Base-by-base conservation (phyloP, 2,888 invertebrate genomes). In the Ochropleura leucogaster region DNA sequence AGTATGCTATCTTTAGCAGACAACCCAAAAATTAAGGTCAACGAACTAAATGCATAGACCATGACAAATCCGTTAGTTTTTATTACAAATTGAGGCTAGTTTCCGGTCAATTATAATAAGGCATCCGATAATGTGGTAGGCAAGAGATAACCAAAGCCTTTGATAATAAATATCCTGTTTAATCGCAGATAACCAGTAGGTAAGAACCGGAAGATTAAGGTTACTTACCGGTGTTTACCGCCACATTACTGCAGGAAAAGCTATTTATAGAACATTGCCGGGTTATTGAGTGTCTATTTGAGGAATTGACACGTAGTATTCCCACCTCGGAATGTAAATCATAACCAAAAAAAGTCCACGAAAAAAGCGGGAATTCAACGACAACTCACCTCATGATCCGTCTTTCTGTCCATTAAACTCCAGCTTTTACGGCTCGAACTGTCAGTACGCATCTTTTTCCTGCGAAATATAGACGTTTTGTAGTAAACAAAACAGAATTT, bases 381-480 rank as follows among this genome's bases (percentile, higher is more conserved):
- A 86, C 82, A 79, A 82, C 90, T 90, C 87, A 96, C 96, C 92
- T 96, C 96, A 82, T 94, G 93, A 89, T 96, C 96, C 0, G 96
- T 94, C 82, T 91, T 94, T 64, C 93, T 90, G 81, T 96, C 96
- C 90, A 95, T 95, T 71, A 96, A 88, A 90, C 96, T 96, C 96
- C 96, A 96, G 77, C 95, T 93, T 89, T 94, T 95, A 8, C 94
- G 93, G 4, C 90, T 83, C 1, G 92, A 87, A 81, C 88, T 92
- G 57, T 95, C 95, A 72, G 91, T 78, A 68, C 93, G 92, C 89
- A 92, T 88, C 64, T 91, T 91, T 90, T 96, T 96, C 91, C 96
- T 96, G 92, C 69, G 83, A 89, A 90, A 89, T 88, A 83, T 89
- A 85, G 65, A 80, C 76, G 74, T 66, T 74, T 75, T 84, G 60